Base-by-base conservation (phyloP, 2,113 vertebrate species). In the Chauna torquata region DNA sequence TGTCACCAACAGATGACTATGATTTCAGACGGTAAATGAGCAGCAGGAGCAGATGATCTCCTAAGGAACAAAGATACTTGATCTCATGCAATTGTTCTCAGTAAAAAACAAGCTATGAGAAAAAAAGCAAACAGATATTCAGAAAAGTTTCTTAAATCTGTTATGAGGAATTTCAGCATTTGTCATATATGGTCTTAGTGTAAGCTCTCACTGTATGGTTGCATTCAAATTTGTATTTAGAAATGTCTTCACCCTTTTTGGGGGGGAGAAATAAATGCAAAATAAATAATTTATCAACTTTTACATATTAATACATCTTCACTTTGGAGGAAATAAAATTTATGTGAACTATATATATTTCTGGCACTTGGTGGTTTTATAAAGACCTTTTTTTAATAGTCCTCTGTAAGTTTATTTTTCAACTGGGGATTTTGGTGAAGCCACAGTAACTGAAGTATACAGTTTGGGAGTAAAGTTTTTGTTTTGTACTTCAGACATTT, bases 1-100 rank as follows among this genome's bases (percentile, higher is more conserved):
- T 97, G 96, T 97, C 91, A 97, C 82, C 93, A 97, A 50, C 96
- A 96, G 95, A 97, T 94, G 91, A 97, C 92, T 95, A 94, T 97
- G 97, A 97, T 97, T 97, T 97, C 96, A 97, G 97, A 94, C 94
- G 96, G 96, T 93, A 94, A 96, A 97, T 80, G 94, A 97, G 85
- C 97, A 97, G 96, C 97, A 95, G 97, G 96, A 97, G 72, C 94
- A 92, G 83, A 95, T 97, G 95, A 97, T 82, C 90, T 97, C 95
- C 90, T 76, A 42, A 96, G 92, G 96, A 97, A 96, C 84, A 97
- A 92, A 95, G 92, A 82, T 83, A 96, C 74, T 94, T 96, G 93
- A 95, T 93, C 96, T 96, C 92, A 92, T 84, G 57, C 44, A 61
- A 27, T 79, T 90, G 40, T 91, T 94, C 52, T 83, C 42, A 64